Percentiles rank a stretch among this genome's conserved stretches.
phyloP scores from a whole-genome alignment of 2,797 vertebrate genomes.

The Pteronotus mesoamericanus region DNA sequence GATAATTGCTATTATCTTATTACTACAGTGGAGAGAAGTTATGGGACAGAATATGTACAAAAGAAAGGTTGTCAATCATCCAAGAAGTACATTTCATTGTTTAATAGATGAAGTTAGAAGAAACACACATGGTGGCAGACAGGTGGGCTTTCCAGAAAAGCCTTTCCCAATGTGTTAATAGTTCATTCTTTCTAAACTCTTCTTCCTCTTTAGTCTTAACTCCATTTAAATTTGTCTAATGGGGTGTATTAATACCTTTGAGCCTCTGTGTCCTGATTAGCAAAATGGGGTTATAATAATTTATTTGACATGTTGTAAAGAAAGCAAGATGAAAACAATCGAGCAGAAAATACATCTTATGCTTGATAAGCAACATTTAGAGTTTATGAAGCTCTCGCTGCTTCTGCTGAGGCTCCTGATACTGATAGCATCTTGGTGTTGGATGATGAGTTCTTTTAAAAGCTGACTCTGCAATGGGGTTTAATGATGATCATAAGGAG shows the following conservation, averaged over 20 bases:
- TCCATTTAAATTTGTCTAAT: background rate
- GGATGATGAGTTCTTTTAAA: background rate
- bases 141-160: background rate
- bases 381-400: background rate
- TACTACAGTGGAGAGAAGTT: background rate
- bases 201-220: background rate
- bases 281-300: background rate
- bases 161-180: background rate
- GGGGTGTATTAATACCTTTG: background rate
- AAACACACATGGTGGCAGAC: fast-evolving
- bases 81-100: background rate
- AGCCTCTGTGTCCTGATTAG: background rate
- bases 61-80: background rate
- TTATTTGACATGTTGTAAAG: background rate
- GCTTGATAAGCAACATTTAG: background rate
- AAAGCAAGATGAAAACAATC: background rate
- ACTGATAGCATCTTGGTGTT: background rate
- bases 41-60: background rate
- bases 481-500: background rate
- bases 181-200: background rate
- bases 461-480: background rate
- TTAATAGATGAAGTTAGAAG: background rate
- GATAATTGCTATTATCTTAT: background rate
- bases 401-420: background rate
- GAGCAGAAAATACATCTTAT: background rate